Evolutionary conservation across 2,888 invertebrate genomes (phyloP).

Genomic region (Acrobasis repandana): DNA sequence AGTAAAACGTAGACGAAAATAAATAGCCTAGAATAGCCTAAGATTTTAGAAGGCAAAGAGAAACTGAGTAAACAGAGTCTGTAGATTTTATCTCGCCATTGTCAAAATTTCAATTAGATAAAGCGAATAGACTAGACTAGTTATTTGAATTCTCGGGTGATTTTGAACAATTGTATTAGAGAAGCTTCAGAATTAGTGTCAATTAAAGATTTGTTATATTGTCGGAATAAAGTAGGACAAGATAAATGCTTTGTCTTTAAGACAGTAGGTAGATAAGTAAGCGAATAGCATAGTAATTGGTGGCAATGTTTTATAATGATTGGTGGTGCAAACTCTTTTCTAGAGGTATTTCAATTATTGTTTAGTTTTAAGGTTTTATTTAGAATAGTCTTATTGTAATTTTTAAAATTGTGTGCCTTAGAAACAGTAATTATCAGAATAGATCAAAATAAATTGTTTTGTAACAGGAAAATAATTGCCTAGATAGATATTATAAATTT

Average conservation of each 20-base stretch:
- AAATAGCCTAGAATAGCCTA: constrained; percentile 71
- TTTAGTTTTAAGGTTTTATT: constrained; percentile 63
- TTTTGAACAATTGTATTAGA: constrained; percentile 65
- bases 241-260: constrained; percentile 43
- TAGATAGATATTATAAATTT: constrained; percentile 46
- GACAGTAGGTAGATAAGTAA: constrained; percentile 56
- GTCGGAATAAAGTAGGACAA: constrained; percentile 37
- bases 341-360: constrained; percentile 61
- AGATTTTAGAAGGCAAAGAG: constrained; percentile 56
- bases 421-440: constrained; percentile 42
- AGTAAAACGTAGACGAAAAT: constrained; percentile 58
- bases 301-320: constrained; percentile 61
- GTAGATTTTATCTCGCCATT: constrained; percentile 67
- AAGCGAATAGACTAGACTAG: constrained; percentile 62
- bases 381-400: constrained; percentile 54
- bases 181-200: constrained; percentile 58
- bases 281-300: constrained; percentile 59
- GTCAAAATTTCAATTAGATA: constrained; percentile 59
- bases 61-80: constrained; percentile 53
- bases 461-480: constrained; percentile 37
- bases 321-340: constrained; percentile 81
- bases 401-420: constrained; percentile 54
- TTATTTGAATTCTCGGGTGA: constrained; percentile 59
- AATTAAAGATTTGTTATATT: constrained; percentile 44
- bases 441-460: constrained; percentile 41